phyloP scores from a whole-genome alignment of 2,797 vertebrate species.

The Petrocephalus sullivani region DNA sequence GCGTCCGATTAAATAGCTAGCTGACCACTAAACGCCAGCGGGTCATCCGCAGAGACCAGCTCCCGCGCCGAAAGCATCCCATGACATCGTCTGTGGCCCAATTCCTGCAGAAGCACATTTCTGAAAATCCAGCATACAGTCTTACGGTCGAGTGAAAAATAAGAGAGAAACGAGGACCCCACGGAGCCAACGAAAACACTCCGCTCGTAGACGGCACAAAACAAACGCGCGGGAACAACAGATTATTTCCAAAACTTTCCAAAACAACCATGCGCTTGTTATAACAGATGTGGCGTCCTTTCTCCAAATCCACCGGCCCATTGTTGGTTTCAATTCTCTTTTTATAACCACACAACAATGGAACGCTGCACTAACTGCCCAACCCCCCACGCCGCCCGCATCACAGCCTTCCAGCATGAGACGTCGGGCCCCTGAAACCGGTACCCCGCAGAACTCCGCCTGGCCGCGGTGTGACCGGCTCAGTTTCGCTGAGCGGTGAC shows the following conservation, averaged over 20 bases:
- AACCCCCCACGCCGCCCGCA: background rate
- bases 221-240: background rate
- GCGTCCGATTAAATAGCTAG: background rate
- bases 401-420: background rate
- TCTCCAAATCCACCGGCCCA: background rate
- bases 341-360: background rate
- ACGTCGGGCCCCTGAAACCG: background rate
- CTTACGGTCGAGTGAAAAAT: background rate
- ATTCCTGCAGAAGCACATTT: background rate
- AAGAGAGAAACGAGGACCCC: background rate
- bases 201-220: background rate
- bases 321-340: slow-evolving; percentile 16
- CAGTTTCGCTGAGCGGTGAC: background rate
- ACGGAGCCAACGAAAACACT: background rate
- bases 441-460: background rate
- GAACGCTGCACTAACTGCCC: background rate
- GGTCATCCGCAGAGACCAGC: background rate
- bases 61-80: background rate
- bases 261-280: slow-evolving; percentile 23
- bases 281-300: background rate
- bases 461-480: background rate
- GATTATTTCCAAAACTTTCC: slow-evolving; percentile 8
- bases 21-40: background rate
- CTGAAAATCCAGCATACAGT: background rate
- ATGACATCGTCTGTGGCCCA: background rate